Percentiles rank a stretch among this genome's conserved stretches.
Evolutionary conservation across 2,797 vertebrate genomes (phyloP).

Genomic region (Kryptolebias ocellatus): DNA sequence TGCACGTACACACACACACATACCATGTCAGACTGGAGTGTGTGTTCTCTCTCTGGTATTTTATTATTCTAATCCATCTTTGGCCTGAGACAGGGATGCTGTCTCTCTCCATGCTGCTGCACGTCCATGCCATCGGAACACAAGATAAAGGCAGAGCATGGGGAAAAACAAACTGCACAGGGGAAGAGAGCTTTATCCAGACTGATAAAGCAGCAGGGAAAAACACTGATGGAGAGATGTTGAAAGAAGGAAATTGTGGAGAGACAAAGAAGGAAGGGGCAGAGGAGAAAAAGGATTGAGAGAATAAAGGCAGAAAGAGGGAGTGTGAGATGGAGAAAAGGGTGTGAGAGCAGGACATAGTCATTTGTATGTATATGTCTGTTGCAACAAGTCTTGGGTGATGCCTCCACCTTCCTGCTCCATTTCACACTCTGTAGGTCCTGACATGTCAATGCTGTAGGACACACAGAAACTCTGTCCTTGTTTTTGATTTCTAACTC

Average conservation of each 20-base stretch:
- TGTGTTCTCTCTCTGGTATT: conserved; percentile 65
- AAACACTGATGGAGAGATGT: conserved; percentile 50
- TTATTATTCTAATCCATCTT: conserved; percentile 77
- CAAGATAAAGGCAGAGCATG: conserved; percentile 68
- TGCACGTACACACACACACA: conserved; percentile 35
- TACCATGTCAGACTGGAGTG: conserved; percentile 60
- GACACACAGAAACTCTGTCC: conserved; percentile 23
- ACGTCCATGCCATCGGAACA: conserved; percentile 59
- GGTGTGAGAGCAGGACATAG: conserved; percentile 1
- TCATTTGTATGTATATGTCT: conserved; percentile 14
- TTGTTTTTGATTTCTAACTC: conserved; percentile 28
- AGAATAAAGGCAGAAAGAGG: conserved; percentile 10
- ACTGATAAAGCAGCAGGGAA: conserved; percentile 60
- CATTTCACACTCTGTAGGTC: conserved; percentile 76
- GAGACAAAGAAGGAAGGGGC: conserved; percentile 8
- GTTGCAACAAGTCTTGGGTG: conserved; percentile 36
- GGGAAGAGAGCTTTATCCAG: conserved; percentile 65
- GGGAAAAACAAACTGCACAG: conserved; percentile 60
- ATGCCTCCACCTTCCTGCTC: conserved; percentile 71
- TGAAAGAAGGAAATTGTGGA: conserved; percentile 11
- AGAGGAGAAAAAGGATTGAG: neutral
- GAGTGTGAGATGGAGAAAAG: conserved; percentile 6
- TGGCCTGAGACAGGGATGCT: conserved; percentile 76
- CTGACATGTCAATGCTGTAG: conserved; percentile 37
- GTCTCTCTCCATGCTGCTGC: conserved; percentile 55